Conservation (phyloP, 1,140 invertebrate genomes). For the Rhagoletis pomonella region DNA sequence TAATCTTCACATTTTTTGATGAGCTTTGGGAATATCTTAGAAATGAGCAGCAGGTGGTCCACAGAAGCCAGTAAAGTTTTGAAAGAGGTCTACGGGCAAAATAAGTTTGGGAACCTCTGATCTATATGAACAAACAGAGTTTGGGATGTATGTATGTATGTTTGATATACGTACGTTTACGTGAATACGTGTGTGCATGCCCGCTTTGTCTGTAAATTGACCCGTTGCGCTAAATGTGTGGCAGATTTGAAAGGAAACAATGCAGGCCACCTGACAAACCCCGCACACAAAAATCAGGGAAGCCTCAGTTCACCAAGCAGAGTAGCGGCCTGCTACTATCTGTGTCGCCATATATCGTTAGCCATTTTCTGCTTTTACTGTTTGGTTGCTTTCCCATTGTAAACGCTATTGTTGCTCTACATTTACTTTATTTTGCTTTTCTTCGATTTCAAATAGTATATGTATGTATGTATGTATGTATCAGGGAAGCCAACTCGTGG, state of each 20-base stretch:
- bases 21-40: too few species aligned
- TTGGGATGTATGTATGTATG: too few species aligned
- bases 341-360: constrained; percentile 33
- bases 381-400: not conserved
- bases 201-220: constrained; percentile 41
- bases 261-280: not conserved
- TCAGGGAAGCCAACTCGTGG: too few species aligned
- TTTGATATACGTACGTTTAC: not conserved
- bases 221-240: constrained; percentile 43
- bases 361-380: constrained; percentile 22
- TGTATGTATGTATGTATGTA: too few species aligned
- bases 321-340: constrained; percentile 1
- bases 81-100: too few species aligned
- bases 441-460: not conserved
- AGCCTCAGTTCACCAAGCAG: not conserved
- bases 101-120: too few species aligned
- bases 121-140: not conserved
- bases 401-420: constrained; percentile 24
- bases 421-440: constrained; percentile 42
- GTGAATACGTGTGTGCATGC: not conserved
- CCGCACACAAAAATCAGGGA: not conserved
- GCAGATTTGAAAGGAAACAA: constrained; percentile 45
- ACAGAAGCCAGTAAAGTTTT: too few species aligned
- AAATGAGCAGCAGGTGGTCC: too few species aligned
- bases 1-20: too few species aligned